Evolutionary conservation across 2,797 vertebrate genomes (phyloP).

Genomic region (Atherinosoma microstoma): DNA sequence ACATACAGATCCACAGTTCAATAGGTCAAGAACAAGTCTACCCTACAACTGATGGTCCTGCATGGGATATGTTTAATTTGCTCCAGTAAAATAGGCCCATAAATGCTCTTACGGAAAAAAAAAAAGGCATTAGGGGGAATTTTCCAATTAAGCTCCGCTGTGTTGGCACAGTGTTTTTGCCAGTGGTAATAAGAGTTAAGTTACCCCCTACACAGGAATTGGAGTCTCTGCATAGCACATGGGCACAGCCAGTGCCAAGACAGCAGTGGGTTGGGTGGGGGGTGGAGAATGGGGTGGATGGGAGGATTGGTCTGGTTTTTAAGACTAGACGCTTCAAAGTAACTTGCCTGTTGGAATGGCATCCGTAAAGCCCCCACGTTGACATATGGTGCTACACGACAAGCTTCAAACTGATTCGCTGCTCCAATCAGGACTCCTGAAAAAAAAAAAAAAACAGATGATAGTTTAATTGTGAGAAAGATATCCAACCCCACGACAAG

Average conservation of each 20-base stretch:
- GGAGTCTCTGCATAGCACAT: constrained; percentile 65
- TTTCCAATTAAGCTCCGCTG: constrained; percentile 53
- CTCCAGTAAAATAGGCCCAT: constrained; percentile 20
- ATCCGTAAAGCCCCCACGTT: constrained; percentile 97
- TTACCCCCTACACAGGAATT: constrained; percentile 64
- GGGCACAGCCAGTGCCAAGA: constrained; percentile 72
- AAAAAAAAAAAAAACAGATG: constrained; percentile 38
- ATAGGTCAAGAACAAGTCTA: background rate
- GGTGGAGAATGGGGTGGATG: background rate
- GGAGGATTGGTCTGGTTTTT: constrained; percentile 66
- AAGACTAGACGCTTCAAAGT: constrained; percentile 75
- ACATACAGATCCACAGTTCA: background rate
- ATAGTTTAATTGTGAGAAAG: constrained; percentile 45
- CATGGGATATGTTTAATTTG: constrained; percentile 1
- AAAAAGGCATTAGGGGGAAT: constrained; percentile 28
- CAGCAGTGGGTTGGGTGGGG: constrained; percentile 60
- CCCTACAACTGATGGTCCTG: background rate
- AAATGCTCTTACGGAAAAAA: constrained; percentile 3
- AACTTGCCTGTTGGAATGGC: constrained; percentile 99
- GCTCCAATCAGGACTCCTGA: constrained; percentile 96
- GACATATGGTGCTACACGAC: constrained; percentile 97
- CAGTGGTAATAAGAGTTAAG: constrained; percentile 65
- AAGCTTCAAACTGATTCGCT: constrained; percentile 97
- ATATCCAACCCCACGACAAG: constrained; percentile 20
- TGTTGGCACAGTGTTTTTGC: constrained; percentile 59